Base-by-base conservation (phyloP, 2,797 vertebrate species). In the Trachops cirrhosus region DNA sequence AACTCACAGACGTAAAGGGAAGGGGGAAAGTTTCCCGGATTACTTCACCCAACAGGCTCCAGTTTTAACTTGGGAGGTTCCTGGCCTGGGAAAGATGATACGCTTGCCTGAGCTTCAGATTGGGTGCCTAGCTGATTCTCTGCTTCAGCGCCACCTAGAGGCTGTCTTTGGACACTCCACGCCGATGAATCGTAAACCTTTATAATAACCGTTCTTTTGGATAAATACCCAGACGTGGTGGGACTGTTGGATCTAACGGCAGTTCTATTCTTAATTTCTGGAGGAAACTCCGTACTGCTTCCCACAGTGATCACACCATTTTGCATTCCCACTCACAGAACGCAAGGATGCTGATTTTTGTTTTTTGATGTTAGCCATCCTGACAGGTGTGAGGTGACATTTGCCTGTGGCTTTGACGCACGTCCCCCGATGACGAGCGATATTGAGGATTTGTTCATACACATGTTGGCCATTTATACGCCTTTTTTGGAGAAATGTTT, bases 91-190 rank as follows among this genome's bases (percentile, higher is more conserved):
- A 74, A 19, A 80, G 62, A 68, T 12, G 64, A 41, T 22, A 67
- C 71, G 29, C 6, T 9, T 7, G 3, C 41, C 1, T 6, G 26
- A 83, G 48, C 11, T 3, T 22, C 9, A 7, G 62, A 57, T 7
- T 19, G 44, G 86, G 57, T 8, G 44, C n/a, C 87, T 44, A 9
- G 32, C 24, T 44, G 79, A 52, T 26, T 95, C 86, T 93, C 92
- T 89, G 87, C 70, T 62, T 62, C 34, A 50, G 83, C 62, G 21
- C 96, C 84, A 75, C 14, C 96, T 96, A 64, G 84, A 95, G 92
- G 87, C 16, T 54, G 4, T 41, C 48, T 73, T 29, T 32, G 32
- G 62, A 50, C 74, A 89, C 44, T 73, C 50, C 92, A 86, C 29
- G 19, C 22, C 10, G 78, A 50, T 1, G 78, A 52, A 71, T 46